These are phyloP conservation scores for Gastracanthus pulcherrimus DNA, from an alignment of 2,888 invertebrate genomes.

Conservation along the genomic window DNA sequence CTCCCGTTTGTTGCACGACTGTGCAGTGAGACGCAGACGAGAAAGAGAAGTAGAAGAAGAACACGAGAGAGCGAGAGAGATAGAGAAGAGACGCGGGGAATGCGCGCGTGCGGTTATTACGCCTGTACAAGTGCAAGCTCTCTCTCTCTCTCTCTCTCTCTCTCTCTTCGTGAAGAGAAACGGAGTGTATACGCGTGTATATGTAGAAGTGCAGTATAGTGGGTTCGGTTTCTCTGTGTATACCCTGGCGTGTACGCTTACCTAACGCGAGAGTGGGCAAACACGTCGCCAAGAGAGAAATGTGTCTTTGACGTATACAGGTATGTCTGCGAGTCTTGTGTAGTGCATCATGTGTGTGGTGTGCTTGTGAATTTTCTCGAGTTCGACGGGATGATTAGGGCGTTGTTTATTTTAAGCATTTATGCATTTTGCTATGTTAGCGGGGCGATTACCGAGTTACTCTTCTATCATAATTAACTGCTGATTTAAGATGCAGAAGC, in stretches of 20 bases:
- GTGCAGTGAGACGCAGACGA: neutral
- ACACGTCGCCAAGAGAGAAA: neutral
- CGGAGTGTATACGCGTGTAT: neutral
- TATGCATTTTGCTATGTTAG: too few species aligned
- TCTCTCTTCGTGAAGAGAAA: neutral
- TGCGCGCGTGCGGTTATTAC: neutral
- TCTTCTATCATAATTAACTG: too few species aligned
- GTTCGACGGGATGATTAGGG: too few species aligned
- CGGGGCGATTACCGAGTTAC: too few species aligned
- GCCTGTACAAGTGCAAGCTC: neutral
- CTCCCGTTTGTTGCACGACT: neutral
- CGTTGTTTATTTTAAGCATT: too few species aligned
- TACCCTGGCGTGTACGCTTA: neutral
- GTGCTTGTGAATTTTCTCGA: too few species aligned
- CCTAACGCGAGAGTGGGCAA: neutral
- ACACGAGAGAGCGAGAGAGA: slow-evolving; percentile 15
- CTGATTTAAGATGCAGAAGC: too few species aligned
- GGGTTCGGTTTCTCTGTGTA: neutral
- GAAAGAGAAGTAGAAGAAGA: slow-evolving; percentile 31
- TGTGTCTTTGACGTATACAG: neutral
- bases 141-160: too few species aligned
- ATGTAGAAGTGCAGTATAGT: neutral
- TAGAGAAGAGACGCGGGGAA: neutral
- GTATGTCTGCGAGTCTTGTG: too few species aligned
- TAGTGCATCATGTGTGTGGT: too few species aligned